Base-by-base conservation (phyloP, 2,888 invertebrate genomes). In the Odontocolon sp. region DNA sequence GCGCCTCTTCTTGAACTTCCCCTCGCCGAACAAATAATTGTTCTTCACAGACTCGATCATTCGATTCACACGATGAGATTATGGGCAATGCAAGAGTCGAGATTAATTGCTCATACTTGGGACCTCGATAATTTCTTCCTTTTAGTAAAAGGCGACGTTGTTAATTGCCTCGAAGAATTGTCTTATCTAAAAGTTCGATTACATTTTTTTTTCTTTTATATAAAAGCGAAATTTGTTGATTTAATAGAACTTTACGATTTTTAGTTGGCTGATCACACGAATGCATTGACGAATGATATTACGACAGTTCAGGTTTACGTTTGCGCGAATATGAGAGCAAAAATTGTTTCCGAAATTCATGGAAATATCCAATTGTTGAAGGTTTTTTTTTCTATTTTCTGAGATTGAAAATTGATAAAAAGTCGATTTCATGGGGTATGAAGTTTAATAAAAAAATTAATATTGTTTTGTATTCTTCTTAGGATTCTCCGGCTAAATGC, bases 1-100 rank as follows among this genome's bases (percentile, higher is more conserved):
- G 95, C 95, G 0, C 95, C 95, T 0, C 91, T 95, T n/a, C 94
- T 95, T 82, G 94, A 95, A 83, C 88, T 96, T 71, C 96, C 96
- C 0, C 92, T 96, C 26, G 95, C 96, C 0, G 96, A 96, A 85
- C 96, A 96, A 90, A 96, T 96, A 87, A 95, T 96, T 1, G 94
- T 96, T 21, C 90, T 95, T 40, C 95, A 95, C 89, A 92, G 95
- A 87, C 91, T 95, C 81, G 96, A 96, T 91, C 96, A 96, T 86
- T 95, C 95, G 0, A 93, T 96, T 40, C 96, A 96, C 87, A 95
- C 95, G 0, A 95, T 94, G 87, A 92, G 96, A 33, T 91, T 96
- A 4, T 96, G 96, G 96, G 94, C 95, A 40, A 91, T 94, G 50
- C 93, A 94, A 16, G 95, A 95, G 88, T 94, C 95, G 0, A 94